Percentiles rank a stretch among this genome's conserved stretches.
These are phyloP conservation scores for Parauchenoglanis punctatus DNA, from an alignment of 2,797 vertebrate species.

Conservation along the genomic window DNA sequence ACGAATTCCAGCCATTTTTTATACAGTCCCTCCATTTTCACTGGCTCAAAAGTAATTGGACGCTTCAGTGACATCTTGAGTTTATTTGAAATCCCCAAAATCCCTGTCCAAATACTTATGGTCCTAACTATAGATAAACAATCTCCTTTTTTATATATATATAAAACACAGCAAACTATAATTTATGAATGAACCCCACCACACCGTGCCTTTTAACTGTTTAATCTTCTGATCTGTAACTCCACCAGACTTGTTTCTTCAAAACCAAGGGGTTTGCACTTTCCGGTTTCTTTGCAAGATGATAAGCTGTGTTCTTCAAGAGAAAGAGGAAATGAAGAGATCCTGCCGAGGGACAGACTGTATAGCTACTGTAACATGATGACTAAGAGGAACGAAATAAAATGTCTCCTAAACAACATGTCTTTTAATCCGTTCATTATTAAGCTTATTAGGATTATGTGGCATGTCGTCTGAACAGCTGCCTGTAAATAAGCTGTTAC, in stretches of 20 bases:
- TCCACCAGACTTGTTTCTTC: neutral
- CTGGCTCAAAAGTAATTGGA: too few relatives aligned
- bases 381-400: neutral
- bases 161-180: too few relatives aligned
- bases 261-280: neutral
- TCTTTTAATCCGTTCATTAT: neutral
- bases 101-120: too few relatives aligned
- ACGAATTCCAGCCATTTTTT: too few relatives aligned
- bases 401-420: neutral
- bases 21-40: too few relatives aligned
- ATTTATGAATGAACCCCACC: neutral
- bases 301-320: neutral
- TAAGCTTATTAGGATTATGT: neutral
- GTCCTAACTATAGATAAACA: too few relatives aligned
- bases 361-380: neutral
- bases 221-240: neutral
- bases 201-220: neutral
- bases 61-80: too few relatives aligned
- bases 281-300: neutral
- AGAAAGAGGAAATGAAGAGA: neutral
- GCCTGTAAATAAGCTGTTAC: neutral
- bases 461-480: neutral
- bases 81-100: too few relatives aligned
- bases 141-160: too few relatives aligned
- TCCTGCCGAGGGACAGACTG: neutral